Evolutionary conservation across 2,113 vertebrate genomes (phyloP).

Genomic region (Hystrix cristata): DNA sequence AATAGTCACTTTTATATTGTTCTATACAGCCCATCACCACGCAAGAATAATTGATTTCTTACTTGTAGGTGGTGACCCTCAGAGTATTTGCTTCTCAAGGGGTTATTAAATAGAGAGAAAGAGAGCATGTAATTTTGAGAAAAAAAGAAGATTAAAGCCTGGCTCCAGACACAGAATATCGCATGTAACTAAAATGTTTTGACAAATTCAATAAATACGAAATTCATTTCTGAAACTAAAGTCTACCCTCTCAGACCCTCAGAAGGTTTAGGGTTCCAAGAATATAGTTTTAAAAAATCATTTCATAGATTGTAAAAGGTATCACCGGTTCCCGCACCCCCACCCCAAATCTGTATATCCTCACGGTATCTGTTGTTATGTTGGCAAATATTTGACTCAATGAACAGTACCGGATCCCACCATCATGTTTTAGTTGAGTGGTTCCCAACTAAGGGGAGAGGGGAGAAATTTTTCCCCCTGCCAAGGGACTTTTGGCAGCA

Average conservation of each 20-base stretch:
- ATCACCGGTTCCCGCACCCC: fast-evolving
- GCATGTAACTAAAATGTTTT: background rate
- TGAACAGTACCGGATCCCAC: background rate
- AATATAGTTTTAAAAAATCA: background rate
- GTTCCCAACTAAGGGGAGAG: background rate
- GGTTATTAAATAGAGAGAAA: slow-evolving; percentile 22
- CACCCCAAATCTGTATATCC: background rate
- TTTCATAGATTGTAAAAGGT: background rate
- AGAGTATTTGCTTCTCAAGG: background rate
- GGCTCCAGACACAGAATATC: background rate
- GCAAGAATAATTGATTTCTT: background rate
- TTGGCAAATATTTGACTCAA: background rate
- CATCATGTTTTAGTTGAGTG: background rate
- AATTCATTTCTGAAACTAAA: slow-evolving; percentile 5
- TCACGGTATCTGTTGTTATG: background rate
- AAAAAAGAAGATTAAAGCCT: slow-evolving; percentile 33
- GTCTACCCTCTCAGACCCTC: background rate
- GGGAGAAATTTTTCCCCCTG: background rate
- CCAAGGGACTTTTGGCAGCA: background rate
- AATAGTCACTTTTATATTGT: background rate
- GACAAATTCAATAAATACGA: background rate
- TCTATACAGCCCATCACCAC: background rate
- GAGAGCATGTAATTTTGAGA: background rate
- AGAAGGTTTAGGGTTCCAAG: background rate
- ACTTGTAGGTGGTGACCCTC: background rate